phyloP scores from a whole-genome alignment of 2,888 invertebrate genomes.

The Linnaemya vulpina region DNA sequence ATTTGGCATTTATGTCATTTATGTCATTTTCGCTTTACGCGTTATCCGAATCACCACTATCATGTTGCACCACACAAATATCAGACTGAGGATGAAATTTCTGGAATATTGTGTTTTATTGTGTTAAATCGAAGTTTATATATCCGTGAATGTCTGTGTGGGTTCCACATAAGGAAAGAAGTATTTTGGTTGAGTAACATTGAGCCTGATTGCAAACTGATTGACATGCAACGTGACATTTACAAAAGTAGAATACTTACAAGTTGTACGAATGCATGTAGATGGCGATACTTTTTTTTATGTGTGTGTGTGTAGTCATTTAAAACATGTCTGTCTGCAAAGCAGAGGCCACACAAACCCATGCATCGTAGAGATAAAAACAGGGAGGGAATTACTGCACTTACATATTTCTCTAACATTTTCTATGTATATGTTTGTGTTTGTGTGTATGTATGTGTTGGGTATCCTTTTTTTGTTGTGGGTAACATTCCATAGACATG shows the following conservation, averaged over 20 bases:
- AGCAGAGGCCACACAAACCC: background rate
- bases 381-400: background rate
- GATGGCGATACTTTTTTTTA: background rate
- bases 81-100: background rate
- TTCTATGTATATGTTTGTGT: background rate
- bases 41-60: too few species aligned
- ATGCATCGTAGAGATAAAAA: background rate
- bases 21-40: too few species aligned
- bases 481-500: slow-evolving; percentile 4
- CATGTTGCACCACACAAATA: background rate
- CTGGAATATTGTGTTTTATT: too few species aligned
- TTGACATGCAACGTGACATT: slow-evolving; percentile 73
- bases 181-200: slow-evolving; percentile 49
- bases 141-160: background rate
- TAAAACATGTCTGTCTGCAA: slow-evolving; percentile 9
- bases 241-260: slow-evolving; percentile 64
- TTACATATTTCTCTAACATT: background rate
- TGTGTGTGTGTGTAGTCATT: background rate
- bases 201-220: slow-evolving; percentile 66
- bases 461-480: slow-evolving; percentile 28
- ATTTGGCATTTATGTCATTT: too few species aligned
- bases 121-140: background rate
- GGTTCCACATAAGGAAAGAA: too few species aligned
- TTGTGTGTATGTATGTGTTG: background rate
- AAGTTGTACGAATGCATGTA: slow-evolving; percentile 19